phyloP scores from a whole-genome alignment of 2,888 invertebrate genomes.

The Himalopsyche tibetana region DNA sequence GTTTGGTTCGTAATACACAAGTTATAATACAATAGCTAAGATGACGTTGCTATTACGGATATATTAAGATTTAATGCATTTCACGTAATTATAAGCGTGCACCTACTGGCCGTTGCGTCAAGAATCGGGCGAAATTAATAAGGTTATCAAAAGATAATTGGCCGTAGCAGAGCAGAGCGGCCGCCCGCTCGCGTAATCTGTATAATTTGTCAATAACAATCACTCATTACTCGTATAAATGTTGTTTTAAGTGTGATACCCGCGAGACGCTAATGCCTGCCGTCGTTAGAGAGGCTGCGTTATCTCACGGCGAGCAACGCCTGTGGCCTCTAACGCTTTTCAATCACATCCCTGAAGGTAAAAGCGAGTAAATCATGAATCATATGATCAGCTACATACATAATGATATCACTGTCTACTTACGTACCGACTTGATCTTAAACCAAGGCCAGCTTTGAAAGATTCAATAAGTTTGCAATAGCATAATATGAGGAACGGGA shows the following conservation, averaged over 20 bases:
- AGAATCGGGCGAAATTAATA: conserved; percentile 60
- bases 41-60: neutral
- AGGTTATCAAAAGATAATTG: conserved; percentile 62
- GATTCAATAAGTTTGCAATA: no score
- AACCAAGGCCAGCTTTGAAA: no score
- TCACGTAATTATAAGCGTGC: neutral
- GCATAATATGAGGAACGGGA: no score
- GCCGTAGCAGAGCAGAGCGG: conserved; percentile 38
- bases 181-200: conserved; percentile 56
- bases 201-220: conserved; percentile 66
- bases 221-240: conserved; percentile 63
- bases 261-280: conserved; percentile 59
- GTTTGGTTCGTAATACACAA: no score
- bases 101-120: conserved; percentile 48
- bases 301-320: conserved; percentile 49
- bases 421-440: no score
- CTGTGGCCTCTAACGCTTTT: conserved; percentile 57
- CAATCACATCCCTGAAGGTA: conserved; percentile 28
- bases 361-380: conserved; percentile 44
- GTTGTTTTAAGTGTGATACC: conserved; percentile 65
- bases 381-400: neutral
- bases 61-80: neutral
- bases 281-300: conserved; percentile 56
- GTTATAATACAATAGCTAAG: no score
- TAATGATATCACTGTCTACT: no score